phyloP scores from a whole-genome alignment of 1,140 invertebrate species.

The Rhynchophorus ferrugineus region DNA sequence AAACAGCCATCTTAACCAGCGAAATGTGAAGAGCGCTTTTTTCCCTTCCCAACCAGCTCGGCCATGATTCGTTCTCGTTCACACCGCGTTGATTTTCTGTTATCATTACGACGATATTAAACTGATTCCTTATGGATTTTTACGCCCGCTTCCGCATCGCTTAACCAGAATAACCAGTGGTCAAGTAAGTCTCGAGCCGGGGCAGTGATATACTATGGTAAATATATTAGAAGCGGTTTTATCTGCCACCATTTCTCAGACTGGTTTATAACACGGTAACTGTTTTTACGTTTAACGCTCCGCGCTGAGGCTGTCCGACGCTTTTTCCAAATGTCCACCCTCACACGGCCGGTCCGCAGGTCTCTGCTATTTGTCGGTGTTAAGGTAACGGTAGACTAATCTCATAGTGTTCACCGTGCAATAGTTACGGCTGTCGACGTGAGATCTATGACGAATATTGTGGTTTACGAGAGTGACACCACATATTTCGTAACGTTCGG shows the following conservation, averaged over 20 bases:
- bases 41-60: conserved; percentile 1
- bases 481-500: no score
- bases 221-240: conserved; percentile 20
- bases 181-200: conserved; percentile 11
- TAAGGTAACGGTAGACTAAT: conserved; percentile 17
- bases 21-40: not conserved
- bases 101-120: conserved; percentile 6
- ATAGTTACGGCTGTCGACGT: not conserved
- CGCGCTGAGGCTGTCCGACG: conserved; percentile 15
- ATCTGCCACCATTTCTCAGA: conserved; percentile 10
- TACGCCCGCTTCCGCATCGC: conserved; percentile 10
- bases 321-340: conserved; percentile 16
- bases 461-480: no score
- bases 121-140: conserved; percentile 15
- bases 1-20: not conserved
- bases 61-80: conserved; percentile 12
- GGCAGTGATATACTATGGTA: conserved; percentile 16
- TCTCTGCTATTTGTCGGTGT: conserved; percentile 18
- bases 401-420: conserved; percentile 10
- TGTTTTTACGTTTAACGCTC: conserved; percentile 19
- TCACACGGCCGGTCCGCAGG: conserved; percentile 7
- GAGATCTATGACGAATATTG: not conserved
- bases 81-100: conserved; percentile 12
- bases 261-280: conserved; percentile 19
- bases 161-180: conserved; percentile 17